Percentiles rank a stretch among this genome's conserved stretches.
Evolutionary conservation across 1,140 invertebrate genomes (phyloP).

Genomic region (Eurosta solidaginis): DNA sequence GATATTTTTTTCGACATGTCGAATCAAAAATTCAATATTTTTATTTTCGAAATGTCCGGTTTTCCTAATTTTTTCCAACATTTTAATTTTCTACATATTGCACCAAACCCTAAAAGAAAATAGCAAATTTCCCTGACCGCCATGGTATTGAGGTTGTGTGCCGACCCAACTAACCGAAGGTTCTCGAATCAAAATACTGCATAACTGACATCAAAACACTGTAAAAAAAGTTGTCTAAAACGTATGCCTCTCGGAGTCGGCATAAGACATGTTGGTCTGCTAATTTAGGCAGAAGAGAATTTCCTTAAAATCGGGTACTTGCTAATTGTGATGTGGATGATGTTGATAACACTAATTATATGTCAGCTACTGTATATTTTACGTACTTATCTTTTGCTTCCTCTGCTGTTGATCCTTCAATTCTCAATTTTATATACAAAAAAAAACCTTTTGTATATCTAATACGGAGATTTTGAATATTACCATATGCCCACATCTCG

Average conservation of each 20-base stretch:
- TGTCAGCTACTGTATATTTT: background rate
- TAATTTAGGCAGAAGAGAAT: background rate
- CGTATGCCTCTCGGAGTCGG: background rate
- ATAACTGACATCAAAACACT: background rate
- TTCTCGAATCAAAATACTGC: too few relatives aligned
- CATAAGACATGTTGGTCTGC: too few relatives aligned
- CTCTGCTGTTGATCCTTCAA: constrained; percentile 43
- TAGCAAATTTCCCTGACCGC: too few relatives aligned
- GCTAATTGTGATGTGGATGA: background rate
- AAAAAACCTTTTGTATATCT: constrained; percentile 53
- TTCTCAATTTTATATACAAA: constrained; percentile 45
- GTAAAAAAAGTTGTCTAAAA: background rate
- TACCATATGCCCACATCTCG: constrained; percentile 74
- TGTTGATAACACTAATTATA: background rate
- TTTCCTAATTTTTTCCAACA: too few relatives aligned
- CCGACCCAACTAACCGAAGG: too few relatives aligned
- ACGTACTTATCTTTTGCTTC: constrained; percentile 48
- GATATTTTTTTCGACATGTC: too few relatives aligned
- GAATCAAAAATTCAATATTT: too few relatives aligned
- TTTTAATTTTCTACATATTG: too few relatives aligned
- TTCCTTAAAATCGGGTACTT: background rate
- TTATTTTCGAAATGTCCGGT: too few relatives aligned
- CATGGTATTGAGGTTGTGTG: too few relatives aligned
- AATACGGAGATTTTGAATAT: constrained; percentile 47
- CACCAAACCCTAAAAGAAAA: too few relatives aligned